Percentiles rank a stretch among this genome's conserved stretches.
Evolutionary conservation across 2,113 vertebrate species (phyloP).

Genomic region (crab-eating macaque (Macaca fascicularis)): DNA sequence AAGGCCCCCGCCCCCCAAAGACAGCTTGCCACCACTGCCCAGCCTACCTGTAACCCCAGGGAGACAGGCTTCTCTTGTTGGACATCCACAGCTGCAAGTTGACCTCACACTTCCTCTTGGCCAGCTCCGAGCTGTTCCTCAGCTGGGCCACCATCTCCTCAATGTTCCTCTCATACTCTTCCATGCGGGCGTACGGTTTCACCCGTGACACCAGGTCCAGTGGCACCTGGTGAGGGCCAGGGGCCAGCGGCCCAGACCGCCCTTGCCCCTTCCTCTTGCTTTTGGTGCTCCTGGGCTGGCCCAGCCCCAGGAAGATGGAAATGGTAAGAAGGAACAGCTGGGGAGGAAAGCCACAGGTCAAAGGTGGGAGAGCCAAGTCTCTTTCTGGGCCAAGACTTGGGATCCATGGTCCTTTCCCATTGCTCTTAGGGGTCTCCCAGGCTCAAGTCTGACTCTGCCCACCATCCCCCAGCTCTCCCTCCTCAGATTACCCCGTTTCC

Average conservation of each 20-base stretch:
- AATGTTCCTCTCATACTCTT: slow-evolving; percentile 88
- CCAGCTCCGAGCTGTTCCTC: slow-evolving; percentile 84
- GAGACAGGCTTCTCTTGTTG: slow-evolving; percentile 89
- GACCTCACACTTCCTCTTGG: slow-evolving; percentile 87
- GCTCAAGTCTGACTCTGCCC: not conserved
- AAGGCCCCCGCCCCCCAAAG: fast-evolving
- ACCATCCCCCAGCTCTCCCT: not conserved
- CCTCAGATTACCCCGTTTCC: not conserved
- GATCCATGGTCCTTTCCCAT: not conserved
- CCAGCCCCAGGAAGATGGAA: slow-evolving; percentile 77
- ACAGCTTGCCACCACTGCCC: not conserved
- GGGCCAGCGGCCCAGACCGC: slow-evolving; percentile 43
- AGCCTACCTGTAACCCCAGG: slow-evolving; percentile 90
- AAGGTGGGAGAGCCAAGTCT: not conserved
- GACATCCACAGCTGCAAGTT: slow-evolving; percentile 90
- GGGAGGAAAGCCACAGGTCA: slow-evolving; percentile 51
- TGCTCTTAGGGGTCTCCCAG: not conserved
- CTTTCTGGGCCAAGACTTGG: not conserved
- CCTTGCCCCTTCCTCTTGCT: slow-evolving; percentile 78
- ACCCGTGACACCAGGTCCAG: slow-evolving; percentile 76
- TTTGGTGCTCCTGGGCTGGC: slow-evolving; percentile 77
- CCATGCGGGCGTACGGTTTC: slow-evolving; percentile 78
- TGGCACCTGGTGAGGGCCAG: slow-evolving; percentile 61
- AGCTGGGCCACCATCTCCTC: slow-evolving; percentile 89
- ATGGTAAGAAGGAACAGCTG: slow-evolving; percentile 84